Conservation (phyloP, 2,888 invertebrate genomes). For the Eupithecia vulgata region DNA sequence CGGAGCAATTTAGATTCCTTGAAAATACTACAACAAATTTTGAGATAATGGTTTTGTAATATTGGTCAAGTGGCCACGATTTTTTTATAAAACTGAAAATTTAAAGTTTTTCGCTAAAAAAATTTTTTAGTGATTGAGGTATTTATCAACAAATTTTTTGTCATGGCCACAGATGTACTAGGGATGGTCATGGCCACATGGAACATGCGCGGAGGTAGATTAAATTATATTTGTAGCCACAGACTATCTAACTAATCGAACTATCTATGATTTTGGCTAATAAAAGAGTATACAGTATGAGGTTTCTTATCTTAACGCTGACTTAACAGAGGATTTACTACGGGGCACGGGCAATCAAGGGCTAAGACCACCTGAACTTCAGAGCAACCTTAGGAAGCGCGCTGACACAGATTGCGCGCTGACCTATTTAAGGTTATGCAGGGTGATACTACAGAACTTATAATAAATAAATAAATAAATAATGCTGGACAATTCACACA, state of each 20-base stretch:
- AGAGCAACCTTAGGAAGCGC: not conserved
- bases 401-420: not conserved
- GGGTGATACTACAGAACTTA: not conserved
- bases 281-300: not conserved
- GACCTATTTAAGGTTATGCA: not conserved
- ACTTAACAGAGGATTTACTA: not conserved
- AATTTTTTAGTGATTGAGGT: not conserved
- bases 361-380: not conserved
- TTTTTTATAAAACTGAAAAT: not conserved
- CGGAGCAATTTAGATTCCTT: conserved; percentile 35
- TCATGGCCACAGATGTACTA: conserved; percentile 7
- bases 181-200: conserved; percentile 3
- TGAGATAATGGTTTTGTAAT: not conserved
- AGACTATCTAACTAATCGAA: too few species aligned
- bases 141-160: not conserved
- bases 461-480: too few species aligned
- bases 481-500: too few species aligned
- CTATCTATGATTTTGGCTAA: not conserved
- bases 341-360: not conserved
- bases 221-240: too few species aligned
- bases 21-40: conserved; percentile 16
- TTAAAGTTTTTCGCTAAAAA: not conserved
- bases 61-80: not conserved
- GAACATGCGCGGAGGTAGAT: conserved; percentile 1
- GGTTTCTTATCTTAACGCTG: not conserved